phyloP scores from a whole-genome alignment of 2,888 invertebrate species.

The Microchrysa polita region DNA sequence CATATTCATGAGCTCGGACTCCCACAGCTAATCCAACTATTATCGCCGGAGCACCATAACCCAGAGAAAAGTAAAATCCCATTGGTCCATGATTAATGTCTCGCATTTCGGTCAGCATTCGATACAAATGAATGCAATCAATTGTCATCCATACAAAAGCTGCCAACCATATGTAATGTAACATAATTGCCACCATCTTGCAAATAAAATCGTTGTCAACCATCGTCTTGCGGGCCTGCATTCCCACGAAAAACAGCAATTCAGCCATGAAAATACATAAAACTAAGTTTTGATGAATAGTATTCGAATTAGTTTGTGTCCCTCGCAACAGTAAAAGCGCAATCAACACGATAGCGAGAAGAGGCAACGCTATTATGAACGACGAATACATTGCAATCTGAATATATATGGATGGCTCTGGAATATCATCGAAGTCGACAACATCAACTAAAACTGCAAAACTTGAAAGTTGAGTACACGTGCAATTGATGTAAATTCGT shows the following conservation, averaged over 20 bases:
- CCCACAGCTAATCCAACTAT: slow-evolving; percentile 91
- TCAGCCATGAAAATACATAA: slow-evolving; percentile 89
- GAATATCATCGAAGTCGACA: slow-evolving; percentile 88
- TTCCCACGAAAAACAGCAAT: slow-evolving; percentile 83
- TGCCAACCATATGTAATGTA: slow-evolving; percentile 93
- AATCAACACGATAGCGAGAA: slow-evolving; percentile 80
- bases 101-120: slow-evolving; percentile 93
- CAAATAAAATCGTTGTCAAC: slow-evolving; percentile 89
- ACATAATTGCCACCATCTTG: slow-evolving; percentile 86
- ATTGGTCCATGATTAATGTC: slow-evolving; percentile 96
- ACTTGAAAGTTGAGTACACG: slow-evolving; percentile 90
- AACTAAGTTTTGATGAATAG: slow-evolving; percentile 93
- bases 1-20: slow-evolving; percentile 93
- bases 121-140: slow-evolving; percentile 90
- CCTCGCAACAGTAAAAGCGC: slow-evolving; percentile 85
- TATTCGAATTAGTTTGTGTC: slow-evolving; percentile 89
- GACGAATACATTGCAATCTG: slow-evolving; percentile 90
- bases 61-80: slow-evolving; percentile 90
- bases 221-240: slow-evolving; percentile 83
- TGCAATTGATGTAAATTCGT: slow-evolving; percentile 85
- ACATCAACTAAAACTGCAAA: slow-evolving; percentile 92
- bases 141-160: slow-evolving; percentile 93
- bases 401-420: slow-evolving; percentile 85
- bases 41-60: slow-evolving; percentile 92
- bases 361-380: slow-evolving; percentile 83